Evolutionary conservation across 2,113 vertebrate genomes (phyloP).

Genomic region (Tympanuchus pallidicinctus): DNA sequence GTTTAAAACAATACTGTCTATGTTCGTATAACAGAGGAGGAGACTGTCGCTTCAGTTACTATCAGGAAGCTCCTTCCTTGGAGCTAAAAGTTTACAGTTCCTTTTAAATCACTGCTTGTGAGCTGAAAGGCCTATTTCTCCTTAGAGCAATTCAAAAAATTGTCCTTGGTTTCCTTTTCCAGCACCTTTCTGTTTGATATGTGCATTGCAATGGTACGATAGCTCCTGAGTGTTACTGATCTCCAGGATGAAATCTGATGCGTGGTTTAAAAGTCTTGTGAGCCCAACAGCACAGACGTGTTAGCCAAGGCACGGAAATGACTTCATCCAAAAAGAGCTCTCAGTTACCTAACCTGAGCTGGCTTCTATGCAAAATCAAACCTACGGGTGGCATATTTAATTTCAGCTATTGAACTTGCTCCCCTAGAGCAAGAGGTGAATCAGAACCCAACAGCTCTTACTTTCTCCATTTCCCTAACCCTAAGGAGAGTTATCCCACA

Average conservation of each 20-base stretch:
- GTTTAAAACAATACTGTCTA: background rate
- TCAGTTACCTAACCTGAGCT: constrained; percentile 8
- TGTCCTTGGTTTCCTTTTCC: background rate
- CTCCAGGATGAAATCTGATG: background rate
- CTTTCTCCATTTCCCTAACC: constrained; percentile 21
- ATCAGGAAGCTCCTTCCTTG: background rate
- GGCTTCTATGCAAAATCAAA: background rate
- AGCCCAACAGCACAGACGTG: background rate
- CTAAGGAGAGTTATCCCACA: constrained; percentile 51
- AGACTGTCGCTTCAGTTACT: background rate
- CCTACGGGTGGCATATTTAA: constrained; percentile 16
- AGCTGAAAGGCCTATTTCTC: background rate
- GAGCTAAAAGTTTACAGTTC: background rate
- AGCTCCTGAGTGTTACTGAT: background rate
- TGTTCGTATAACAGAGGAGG: background rate
- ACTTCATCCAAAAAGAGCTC: background rate
- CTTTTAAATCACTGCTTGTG: background rate
- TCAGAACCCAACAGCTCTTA: background rate
- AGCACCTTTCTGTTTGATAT: background rate
- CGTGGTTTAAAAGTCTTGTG: background rate
- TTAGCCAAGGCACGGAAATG: background rate
- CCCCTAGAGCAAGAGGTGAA: background rate
- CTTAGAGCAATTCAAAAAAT: background rate
- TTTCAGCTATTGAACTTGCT: constrained; percentile 39
- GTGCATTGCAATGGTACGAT: background rate